Evolutionary conservation across 2,113 vertebrate genomes (phyloP).

Genomic region (Leucopternis melanops): DNA sequence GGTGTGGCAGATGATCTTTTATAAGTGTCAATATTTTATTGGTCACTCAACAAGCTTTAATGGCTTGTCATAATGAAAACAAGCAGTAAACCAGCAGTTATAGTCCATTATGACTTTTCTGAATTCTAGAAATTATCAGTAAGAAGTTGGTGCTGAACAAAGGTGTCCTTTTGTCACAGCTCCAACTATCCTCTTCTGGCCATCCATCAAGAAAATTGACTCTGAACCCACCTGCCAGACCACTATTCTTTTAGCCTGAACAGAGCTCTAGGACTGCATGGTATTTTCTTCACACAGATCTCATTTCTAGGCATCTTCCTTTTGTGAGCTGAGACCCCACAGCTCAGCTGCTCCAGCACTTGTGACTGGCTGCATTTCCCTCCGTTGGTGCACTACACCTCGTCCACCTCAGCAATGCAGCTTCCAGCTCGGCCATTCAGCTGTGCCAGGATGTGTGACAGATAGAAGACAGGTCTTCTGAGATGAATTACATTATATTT

Average conservation of each 20-base stretch:
- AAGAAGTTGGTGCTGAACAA: not conserved
- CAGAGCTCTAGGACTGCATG: not conserved
- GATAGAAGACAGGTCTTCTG: not conserved
- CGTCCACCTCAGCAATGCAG: accelerated
- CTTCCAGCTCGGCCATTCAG: not conserved
- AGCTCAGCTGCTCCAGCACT: not conserved
- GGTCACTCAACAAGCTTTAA: not conserved
- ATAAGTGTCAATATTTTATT: not conserved
- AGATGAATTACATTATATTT: not conserved
- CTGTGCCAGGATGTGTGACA: not conserved
- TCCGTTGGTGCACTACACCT: not conserved
- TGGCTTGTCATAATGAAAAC: not conserved
- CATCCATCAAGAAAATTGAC: not conserved
- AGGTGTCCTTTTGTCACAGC: not conserved
- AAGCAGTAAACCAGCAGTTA: not conserved
- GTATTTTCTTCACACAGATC: not conserved
- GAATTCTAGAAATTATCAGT: not conserved
- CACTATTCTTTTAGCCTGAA: not conserved
- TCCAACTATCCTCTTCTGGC: not conserved
- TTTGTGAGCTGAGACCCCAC: not conserved
- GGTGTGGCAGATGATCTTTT: not conserved
- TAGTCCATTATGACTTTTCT: not conserved
- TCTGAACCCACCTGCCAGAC: not conserved
- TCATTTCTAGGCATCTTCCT: not conserved
- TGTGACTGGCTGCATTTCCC: not conserved